A percentile compares a stretch with the other conserved stretches of the same genome.
phyloP scores from a whole-genome alignment of 2,113 vertebrate species.

The Ranitomeya variabilis region DNA sequence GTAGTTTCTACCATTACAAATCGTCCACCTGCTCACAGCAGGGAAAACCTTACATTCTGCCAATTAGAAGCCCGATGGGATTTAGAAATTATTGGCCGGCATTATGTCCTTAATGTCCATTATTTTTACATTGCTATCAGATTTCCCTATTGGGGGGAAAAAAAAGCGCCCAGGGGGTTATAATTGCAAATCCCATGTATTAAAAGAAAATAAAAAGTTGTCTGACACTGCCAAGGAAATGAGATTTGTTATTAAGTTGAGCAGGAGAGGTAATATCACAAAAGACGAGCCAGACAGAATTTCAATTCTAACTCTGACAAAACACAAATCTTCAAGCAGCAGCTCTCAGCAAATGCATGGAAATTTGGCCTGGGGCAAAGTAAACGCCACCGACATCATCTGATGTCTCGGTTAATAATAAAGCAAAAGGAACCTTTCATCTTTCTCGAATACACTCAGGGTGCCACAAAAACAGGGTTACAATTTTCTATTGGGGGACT shows the following conservation, averaged over 20 bases:
- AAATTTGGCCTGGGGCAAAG: slow-evolving; percentile 35
- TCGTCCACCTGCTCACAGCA: not conserved
- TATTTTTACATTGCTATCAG: slow-evolving; percentile 14
- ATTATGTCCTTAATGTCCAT: not conserved
- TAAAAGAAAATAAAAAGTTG: slow-evolving; percentile 48
- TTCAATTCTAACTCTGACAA: slow-evolving; percentile 47
- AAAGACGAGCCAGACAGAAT: slow-evolving; percentile 10
- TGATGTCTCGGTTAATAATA: slow-evolving; percentile 25
- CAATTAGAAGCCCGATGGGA: not conserved
- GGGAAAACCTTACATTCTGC: not conserved
- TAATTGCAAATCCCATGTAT: slow-evolving; percentile 43
- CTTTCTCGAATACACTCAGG: not conserved
- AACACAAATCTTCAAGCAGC: slow-evolving; percentile 30
- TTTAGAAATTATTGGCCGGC: not conserved
- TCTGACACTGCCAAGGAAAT: slow-evolving; percentile 34
- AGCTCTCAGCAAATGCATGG: slow-evolving; percentile 28
- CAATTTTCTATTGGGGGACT: not conserved
- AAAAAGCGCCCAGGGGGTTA: not conserved
- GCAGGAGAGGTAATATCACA: slow-evolving; percentile 12
- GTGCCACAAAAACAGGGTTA: not conserved
- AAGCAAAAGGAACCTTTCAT: slow-evolving; percentile 33
- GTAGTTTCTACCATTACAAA: not conserved
- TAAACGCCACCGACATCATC: slow-evolving; percentile 22
- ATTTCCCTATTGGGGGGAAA: slow-evolving; percentile 17
- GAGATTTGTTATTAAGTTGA: slow-evolving; percentile 41